phyloP scores from a whole-genome alignment of 2,888 invertebrate genomes.

The Cephus sareptanus region DNA sequence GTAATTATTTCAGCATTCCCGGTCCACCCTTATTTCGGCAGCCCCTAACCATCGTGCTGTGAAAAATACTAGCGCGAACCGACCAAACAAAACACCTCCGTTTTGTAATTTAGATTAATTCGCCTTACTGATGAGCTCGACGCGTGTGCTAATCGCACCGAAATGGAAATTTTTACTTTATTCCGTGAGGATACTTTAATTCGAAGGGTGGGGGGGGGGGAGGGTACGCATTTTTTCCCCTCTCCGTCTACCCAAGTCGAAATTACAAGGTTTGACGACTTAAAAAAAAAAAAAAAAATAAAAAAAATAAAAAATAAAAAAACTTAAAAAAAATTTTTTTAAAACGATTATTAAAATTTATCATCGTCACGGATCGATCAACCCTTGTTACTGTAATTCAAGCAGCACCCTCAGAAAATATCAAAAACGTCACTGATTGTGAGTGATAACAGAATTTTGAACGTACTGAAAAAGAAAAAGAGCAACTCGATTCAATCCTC shows the following conservation, averaged over 20 bases:
- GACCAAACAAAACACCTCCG: slow-evolving; percentile 13
- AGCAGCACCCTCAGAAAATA: no score
- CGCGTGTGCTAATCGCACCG: background rate
- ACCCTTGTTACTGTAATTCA: no score
- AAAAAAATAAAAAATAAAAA: no score
- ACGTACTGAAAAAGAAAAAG: no score
- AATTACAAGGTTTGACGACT: background rate
- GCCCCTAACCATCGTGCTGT: slow-evolving; percentile 4
- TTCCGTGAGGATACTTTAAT: background rate
- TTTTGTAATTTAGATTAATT: slow-evolving; percentile 23
- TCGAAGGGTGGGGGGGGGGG: background rate
- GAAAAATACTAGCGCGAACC: slow-evolving; percentile 12
- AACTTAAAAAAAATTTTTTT: no score
- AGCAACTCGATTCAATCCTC: no score
- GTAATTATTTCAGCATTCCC: slow-evolving; percentile 29
- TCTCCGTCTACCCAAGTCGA: background rate
- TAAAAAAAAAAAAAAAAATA: no score
- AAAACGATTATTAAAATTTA: no score
- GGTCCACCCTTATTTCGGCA: slow-evolving; percentile 8
- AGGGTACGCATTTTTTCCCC: background rate
- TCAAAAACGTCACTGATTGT: no score
- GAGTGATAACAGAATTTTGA: no score
- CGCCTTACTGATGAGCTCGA: slow-evolving; percentile 8
- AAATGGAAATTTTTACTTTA: background rate
- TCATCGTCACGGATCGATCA: no score